Evolutionary conservation across 2,113 vertebrate genomes (phyloP), one percentile per base, ranked within the genome.

Genomic region (Cavia porcellus): DNA sequence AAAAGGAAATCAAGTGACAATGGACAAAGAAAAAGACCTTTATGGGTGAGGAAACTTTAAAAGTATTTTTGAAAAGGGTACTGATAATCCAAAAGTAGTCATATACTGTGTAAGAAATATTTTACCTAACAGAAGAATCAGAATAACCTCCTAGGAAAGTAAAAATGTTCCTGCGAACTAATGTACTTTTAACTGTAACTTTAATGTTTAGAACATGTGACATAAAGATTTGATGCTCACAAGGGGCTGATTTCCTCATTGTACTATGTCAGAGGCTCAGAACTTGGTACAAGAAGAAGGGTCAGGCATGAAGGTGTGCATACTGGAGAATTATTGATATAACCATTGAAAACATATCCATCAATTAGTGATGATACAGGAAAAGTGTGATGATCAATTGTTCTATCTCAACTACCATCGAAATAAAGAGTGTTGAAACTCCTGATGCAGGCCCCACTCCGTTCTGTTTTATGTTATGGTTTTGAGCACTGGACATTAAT

Each of bases 41-140:
- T 61, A 64, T 42, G 25, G 17, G 45, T 72, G 25, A 86, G n/a
- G 24, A 72, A 91, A 66, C 30, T 85, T 64, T 32, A 84, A 66
- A 85, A 50, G 35, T 80, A 38, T 93, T 93, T 93, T 83, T 83
- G n/a, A 79, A 90, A 96, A 74, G n/a, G 24, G 0, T 90, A 66
- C 42, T 62, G 22, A 72, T 47, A 47, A 64, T 72, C 68, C 45
- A 93, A 79, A 96, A 90, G 30, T 79, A 55, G 32, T 11, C n/a
- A 75, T 35, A 55, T 42, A 47, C 13, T 30, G 25, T 30, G 30
- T 45, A 85, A 91, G 64, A 82, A 87, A 55, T 84, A 88, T 66
- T 61, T 87, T 79, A n/a, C 52, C 50, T 80, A 24, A 24, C 59
- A 86, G 62, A 75, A 30, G 5, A 90, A 30, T 45, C 79, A 79